A percentile compares a stretch with the other conserved stretches of the same genome.
Conservation (phyloP, 1,140 invertebrate genomes). For the Drosophila pruinosa region DNA sequence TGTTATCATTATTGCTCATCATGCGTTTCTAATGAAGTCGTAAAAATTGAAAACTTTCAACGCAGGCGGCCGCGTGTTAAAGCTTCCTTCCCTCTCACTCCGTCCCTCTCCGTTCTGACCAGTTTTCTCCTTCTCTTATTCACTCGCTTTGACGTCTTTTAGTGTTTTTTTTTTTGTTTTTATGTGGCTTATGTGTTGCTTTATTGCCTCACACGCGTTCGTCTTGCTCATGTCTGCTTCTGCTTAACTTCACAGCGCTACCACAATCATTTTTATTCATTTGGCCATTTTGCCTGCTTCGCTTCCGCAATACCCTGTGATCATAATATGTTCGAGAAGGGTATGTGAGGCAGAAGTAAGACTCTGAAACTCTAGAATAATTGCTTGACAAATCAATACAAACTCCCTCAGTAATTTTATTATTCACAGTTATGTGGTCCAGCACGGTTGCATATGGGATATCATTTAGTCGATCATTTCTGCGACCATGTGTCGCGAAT, state of each 20-base stretch:
- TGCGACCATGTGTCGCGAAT: not conserved
- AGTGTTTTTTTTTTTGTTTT: constrained; percentile 9
- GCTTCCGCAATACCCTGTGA: constrained; percentile 16
- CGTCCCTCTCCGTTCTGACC: not conserved
- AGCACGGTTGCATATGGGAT: no score
- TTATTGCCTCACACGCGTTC: constrained; percentile 36
- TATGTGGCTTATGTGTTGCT: constrained; percentile 36
- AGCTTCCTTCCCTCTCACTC: not conserved
- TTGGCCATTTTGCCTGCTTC: constrained; percentile 42
- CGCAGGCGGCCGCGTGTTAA: constrained; percentile 41
- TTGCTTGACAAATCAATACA: no score
- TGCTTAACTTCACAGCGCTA: constrained; percentile 7
- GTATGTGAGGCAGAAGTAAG: not conserved
- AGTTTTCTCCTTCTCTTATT: not conserved
- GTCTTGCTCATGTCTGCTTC: constrained; percentile 11
- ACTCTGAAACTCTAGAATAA: no score
- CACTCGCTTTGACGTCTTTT: not conserved
- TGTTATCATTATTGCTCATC: constrained; percentile 74
- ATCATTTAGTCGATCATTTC: not conserved
- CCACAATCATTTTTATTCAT: constrained; percentile 53
- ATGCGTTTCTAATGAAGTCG: constrained; percentile 76
- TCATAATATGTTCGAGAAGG: not conserved
- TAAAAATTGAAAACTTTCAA: constrained; percentile 75
- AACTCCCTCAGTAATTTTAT: not conserved
- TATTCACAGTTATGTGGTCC: not conserved